Evolutionary conservation across 2,113 vertebrate genomes (phyloP), one percentile per base, ranked within the genome.

Genomic region (Chionis minor): DNA sequence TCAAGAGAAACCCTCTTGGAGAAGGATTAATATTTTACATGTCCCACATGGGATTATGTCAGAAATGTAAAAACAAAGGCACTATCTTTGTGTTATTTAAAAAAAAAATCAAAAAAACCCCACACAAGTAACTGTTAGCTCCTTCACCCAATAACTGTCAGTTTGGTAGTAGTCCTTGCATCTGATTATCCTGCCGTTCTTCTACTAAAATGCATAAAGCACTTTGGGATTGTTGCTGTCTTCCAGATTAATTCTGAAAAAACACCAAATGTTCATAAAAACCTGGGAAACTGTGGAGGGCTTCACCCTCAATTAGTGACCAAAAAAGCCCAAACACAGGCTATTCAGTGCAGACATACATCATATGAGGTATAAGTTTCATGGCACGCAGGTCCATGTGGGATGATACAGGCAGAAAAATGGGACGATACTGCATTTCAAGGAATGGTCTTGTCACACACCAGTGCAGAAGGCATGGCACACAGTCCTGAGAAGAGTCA

Each of bases 1-100:
- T 93, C 75, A 66, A 92, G 85, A 94, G 77, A 95, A 97, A 96
- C 56, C 42, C 54, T 70, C 80, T 79, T 81, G 86, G 28, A 89
- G 71, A 77, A 90, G 74, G 81, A 93, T 88, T 47, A 96, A 92
- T 91, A 96, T 94, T 93, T 91, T 47, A 67, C 5, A 45, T 59
- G 52, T 71, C 42, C 73, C 35, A 38, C 73, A 42, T 9, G 27
- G 81, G 69, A 91, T 80, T 96, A 70, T 6, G 24, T 62, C 70
- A 94, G 72, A 93, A 93, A 93, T 66, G 54, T 69, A 81, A 86
- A 94, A 63, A 91, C 1, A 16, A 88, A 94, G 88, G 56, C 26
- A 63, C 24, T 30, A 61, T 23, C 49, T 81, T 88, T 51, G 45
- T 44, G 38, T 38, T 38, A 38, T 96, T 88, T 51, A 67, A 51